Conservation (phyloP, 2,113 vertebrate genomes). For the Camelus dromedarius region DNA sequence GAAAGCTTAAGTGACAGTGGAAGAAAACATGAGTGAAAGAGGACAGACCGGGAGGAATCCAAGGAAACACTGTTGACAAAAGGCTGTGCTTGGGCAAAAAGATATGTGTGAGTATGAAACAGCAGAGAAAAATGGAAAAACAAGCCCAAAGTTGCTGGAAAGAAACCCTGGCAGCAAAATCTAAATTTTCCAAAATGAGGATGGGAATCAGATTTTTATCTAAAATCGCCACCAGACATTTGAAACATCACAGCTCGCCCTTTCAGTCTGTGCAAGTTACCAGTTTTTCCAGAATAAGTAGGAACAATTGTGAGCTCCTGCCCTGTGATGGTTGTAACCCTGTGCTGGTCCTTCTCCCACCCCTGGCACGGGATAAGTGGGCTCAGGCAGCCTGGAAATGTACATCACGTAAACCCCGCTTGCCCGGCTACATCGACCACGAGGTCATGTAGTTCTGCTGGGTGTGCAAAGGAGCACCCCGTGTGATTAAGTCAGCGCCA, state of each 20-base stretch:
- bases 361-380: not conserved
- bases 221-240: not conserved
- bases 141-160: not conserved
- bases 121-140: not conserved
- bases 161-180: not conserved
- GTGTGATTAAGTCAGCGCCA: not conserved
- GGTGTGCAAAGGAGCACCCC: not conserved
- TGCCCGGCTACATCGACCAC: rapidly evolving
- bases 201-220: not conserved
- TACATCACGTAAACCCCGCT: not conserved
- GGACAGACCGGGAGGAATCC: not conserved
- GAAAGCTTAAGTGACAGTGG: conserved; percentile 53
- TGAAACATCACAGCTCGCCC: not conserved
- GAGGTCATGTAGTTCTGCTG: not conserved
- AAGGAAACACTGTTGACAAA: not conserved
- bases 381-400: not conserved
- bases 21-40: not conserved
- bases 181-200: not conserved
- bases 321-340: not conserved
- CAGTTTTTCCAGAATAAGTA: not conserved
- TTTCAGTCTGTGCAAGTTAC: not conserved
- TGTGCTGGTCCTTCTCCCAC: not conserved
- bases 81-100: not conserved
- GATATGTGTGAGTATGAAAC: not conserved
- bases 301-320: not conserved